These are phyloP conservation scores for Philhelius pedissequus DNA, from an alignment of 2,888 invertebrate genomes.

Conservation along the genomic window DNA sequence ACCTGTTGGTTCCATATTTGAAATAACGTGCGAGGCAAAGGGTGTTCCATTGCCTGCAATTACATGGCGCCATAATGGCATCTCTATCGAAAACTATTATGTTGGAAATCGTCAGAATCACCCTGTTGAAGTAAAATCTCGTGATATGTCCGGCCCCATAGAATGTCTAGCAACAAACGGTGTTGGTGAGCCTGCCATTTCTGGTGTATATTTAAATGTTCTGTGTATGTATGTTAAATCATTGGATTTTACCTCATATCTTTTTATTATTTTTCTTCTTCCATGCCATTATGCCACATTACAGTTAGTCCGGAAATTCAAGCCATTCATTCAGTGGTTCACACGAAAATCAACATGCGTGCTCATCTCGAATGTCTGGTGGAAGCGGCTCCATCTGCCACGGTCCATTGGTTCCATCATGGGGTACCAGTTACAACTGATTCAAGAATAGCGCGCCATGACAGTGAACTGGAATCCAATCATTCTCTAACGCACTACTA, in stretches of 20 bases:
- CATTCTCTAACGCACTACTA: conserved; percentile 80
- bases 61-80: conserved; percentile 82
- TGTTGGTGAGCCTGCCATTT: conserved; percentile 85
- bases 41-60: conserved; percentile 87
- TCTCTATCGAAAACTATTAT: conserved; percentile 71
- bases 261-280: conserved; percentile 12
- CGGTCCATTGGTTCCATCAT: conserved; percentile 85
- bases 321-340: conserved; percentile 84
- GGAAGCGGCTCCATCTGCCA: conserved; percentile 85
- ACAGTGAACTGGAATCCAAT: conserved; percentile 76
- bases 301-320: conserved; percentile 88
- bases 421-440: conserved; percentile 80
- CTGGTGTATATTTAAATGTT: conserved; percentile 84
- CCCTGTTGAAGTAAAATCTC: conserved; percentile 79
- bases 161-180: conserved; percentile 87
- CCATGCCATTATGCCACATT: neutral
- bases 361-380: conserved; percentile 85
- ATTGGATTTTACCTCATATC: neutral
- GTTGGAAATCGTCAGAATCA: conserved; percentile 75
- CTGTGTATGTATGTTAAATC: conserved; percentile 81
- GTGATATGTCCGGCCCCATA: conserved; percentile 85
- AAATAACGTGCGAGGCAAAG: conserved; percentile 85
- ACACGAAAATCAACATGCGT: conserved; percentile 86
- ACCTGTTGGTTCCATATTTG: conserved; percentile 86
- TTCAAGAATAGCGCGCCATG: conserved; percentile 76